Evolutionary conservation across 2,888 invertebrate genomes (phyloP).

Genomic region (Pegoplata infirma): DNA sequence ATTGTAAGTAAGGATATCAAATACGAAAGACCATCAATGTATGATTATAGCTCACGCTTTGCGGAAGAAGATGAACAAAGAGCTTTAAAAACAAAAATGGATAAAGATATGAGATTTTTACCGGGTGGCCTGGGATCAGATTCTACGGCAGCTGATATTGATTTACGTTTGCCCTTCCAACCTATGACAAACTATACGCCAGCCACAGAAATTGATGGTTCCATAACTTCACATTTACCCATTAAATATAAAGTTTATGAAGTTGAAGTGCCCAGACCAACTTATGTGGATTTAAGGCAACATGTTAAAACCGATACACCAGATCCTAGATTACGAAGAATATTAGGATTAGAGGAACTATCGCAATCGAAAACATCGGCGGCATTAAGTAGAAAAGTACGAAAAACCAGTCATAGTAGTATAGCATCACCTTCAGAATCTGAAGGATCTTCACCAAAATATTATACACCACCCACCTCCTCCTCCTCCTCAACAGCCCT

Average conservation of each 20-base stretch:
- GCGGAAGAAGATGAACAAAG: constrained; percentile 65
- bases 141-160: constrained; percentile 81
- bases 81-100: constrained; percentile 65
- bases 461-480: constrained; percentile 64
- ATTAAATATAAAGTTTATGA: constrained; percentile 82
- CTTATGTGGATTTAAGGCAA: constrained; percentile 86
- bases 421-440: constrained; percentile 71
- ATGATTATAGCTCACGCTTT: constrained; percentile 69
- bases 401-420: constrained; percentile 64
- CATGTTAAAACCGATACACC: constrained; percentile 83
- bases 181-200: constrained; percentile 89
- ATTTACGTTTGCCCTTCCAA: constrained; percentile 89
- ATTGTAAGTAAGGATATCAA: constrained; percentile 60
- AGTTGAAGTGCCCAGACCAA: constrained; percentile 85
- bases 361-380: constrained; percentile 64
- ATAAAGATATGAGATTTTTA: constrained; percentile 71
- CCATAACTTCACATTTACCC: constrained; percentile 87
- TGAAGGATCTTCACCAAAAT: constrained; percentile 63
- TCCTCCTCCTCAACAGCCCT: constrained; percentile 14
- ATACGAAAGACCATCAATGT: constrained; percentile 73
- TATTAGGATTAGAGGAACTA: constrained; percentile 83
- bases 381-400: constrained; percentile 63
- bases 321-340: constrained; percentile 85
- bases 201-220: constrained; percentile 92
- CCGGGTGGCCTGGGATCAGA: constrained; percentile 38